These are phyloP conservation scores for Parotocinclus haroldoi DNA, from an alignment of 2,797 vertebrate genomes.

Conservation along the genomic window DNA sequence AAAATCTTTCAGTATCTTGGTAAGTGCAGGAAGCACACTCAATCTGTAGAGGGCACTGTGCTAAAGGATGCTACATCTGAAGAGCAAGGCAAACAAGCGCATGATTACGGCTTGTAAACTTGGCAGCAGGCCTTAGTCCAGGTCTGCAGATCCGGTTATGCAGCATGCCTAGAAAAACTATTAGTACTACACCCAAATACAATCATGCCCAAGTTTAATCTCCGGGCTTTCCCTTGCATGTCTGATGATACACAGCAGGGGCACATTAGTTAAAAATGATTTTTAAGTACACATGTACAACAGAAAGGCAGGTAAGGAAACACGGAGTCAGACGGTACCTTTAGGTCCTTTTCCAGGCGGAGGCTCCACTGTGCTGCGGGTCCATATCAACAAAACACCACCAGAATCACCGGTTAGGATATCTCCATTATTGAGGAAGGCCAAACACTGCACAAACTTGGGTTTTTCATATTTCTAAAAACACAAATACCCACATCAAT, in stretches of 20 bases:
- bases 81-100: conserved; percentile 27
- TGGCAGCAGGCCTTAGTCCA: conserved; percentile 43
- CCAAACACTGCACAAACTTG: conserved; percentile 93
- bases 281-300: no score
- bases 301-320: background rate
- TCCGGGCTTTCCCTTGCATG: background rate
- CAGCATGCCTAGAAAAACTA: conserved; percentile 69
- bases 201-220: background rate
- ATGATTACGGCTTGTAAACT: conserved; percentile 45
- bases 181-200: conserved; percentile 49
- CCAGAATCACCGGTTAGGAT: conserved; percentile 95
- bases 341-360: conserved; percentile 86
- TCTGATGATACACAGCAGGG: background rate
- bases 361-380: conserved; percentile 82
- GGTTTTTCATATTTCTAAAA: conserved; percentile 95
- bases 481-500: conserved; percentile 2
- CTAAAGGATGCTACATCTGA: background rate
- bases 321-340: conserved; percentile 68
- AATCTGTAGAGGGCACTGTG: conserved; percentile 27
- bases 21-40: background rate
- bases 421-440: conserved; percentile 89
- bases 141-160: conserved; percentile 41
- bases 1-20: no score
- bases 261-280: background rate
- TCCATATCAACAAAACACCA: conserved; percentile 90